phyloP scores from a whole-genome alignment of 2,888 invertebrate species.

The Campoplex capitator region DNA sequence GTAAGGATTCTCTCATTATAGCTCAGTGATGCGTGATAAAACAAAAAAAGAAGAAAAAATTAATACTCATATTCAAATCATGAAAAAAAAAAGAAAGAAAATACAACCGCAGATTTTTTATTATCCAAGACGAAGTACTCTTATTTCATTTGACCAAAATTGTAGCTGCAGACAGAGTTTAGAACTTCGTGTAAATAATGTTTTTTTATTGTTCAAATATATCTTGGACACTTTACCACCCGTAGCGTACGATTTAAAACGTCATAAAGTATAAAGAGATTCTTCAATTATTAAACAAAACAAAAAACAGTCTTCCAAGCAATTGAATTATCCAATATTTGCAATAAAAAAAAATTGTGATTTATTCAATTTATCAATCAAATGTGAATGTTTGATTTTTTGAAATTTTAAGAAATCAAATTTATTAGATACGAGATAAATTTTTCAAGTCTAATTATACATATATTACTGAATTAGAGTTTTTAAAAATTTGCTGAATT shows the following conservation, averaged over 20 bases:
- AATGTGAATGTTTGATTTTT: too few relatives aligned
- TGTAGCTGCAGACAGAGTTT: neutral
- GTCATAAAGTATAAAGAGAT: too few relatives aligned
- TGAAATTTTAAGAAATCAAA: too few relatives aligned
- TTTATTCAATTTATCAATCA: too few relatives aligned
- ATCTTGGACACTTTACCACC: too few relatives aligned
- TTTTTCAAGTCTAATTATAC: neutral
- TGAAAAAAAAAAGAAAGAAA: neutral
- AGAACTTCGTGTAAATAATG: neutral
- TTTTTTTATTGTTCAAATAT: neutral
- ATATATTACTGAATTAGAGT: neutral
- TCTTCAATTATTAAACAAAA: too few relatives aligned
- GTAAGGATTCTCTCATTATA: neutral
- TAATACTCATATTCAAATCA: neutral
- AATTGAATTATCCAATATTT: too few relatives aligned
- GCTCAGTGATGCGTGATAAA: neutral
- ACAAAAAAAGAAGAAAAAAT: neutral
- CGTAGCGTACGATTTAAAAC: too few relatives aligned
- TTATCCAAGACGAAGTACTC: too few relatives aligned
- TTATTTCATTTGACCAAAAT: neutral
- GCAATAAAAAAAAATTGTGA: too few relatives aligned
- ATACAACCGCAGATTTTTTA: neutral
- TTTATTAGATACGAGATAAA: neutral
- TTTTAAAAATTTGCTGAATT: neutral
- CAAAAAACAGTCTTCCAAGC: too few relatives aligned